Base-by-base conservation (phyloP, 2,797 vertebrate genomes). In the Saxicola maurus region DNA sequence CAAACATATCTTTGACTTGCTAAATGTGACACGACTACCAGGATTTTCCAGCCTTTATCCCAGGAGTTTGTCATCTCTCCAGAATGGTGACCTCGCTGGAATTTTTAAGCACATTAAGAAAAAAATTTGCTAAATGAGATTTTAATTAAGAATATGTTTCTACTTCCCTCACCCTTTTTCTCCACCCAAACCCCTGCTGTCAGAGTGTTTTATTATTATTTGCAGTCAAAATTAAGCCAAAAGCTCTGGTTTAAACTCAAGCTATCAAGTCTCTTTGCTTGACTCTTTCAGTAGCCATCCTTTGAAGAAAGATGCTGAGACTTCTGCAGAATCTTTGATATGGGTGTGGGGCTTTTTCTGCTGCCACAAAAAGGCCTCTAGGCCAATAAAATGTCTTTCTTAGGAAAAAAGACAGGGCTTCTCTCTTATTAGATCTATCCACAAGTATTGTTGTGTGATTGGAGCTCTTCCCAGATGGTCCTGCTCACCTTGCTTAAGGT, bases 1-100 rank as follows among this genome's bases (percentile, higher is more conserved):
- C 93, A 96, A 89, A 96, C 84, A 78, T 93, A 88, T 95, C 95
- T 95, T 93, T 94, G 94, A 94, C 93, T 95, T 95, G 77, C 91
- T 95, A 95, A 95, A 94, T 95, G 89, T 96, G 94, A 91, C 91
- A 89, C 2, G 10, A 90, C 89, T 92, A 89, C 92, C 62, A 79
- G 91, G 91, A 89, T 93, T 93, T 82, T 73, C 33, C 89, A 87
- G 80, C 82, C 73, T 96, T 94, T 95, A 94, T 90, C 90, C 92
- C 75, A 62, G 57, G 79, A 82, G 91, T 95, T 94, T 94, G 87
- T 95, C 84, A 77, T 89, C 77, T 90, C 79, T 92, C 85, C 88
- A 86, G 91, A 75, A 92, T 21, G 83, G 92, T 94, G 90, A 95
- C 93, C 93, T 92, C 77, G 5, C 76, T 91, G 80, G 86, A 93